phyloP scores from a whole-genome alignment of 2,888 invertebrate species.

The Nebria salina region DNA sequence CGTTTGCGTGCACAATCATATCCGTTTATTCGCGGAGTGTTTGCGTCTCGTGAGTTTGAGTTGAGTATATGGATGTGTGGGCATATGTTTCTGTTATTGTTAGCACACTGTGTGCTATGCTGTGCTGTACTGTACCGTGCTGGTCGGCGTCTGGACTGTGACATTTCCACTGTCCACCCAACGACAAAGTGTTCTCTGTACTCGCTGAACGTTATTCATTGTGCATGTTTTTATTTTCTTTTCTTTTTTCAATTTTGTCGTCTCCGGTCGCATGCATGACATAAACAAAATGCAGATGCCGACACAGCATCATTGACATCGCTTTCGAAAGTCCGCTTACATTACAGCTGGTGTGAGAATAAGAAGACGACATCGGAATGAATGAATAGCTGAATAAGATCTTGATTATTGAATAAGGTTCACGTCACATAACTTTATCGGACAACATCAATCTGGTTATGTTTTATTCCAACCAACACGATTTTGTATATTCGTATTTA shows the following conservation, averaged over 20 bases:
- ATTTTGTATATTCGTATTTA: too few species aligned
- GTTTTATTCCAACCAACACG: background rate
- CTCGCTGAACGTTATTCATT: slow-evolving; percentile 15
- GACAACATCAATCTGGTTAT: background rate
- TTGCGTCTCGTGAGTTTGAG: slow-evolving; percentile 7
- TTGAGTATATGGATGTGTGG: background rate
- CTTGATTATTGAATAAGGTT: background rate
- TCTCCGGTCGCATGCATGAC: slow-evolving; percentile 26
- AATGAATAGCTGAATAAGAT: background rate
- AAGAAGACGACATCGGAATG: background rate
- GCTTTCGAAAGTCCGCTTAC: background rate
- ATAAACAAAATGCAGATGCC: slow-evolving; percentile 20
- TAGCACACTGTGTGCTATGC: slow-evolving; percentile 8
- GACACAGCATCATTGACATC: slow-evolving; percentile 14
- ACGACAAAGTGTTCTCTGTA: slow-evolving; percentile 23
- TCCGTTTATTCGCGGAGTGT: slow-evolving; percentile 37
- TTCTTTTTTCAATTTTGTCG: slow-evolving; percentile 22
- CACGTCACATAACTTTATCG: background rate
- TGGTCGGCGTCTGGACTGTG: slow-evolving; percentile 35
- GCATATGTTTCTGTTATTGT: slow-evolving; percentile 20
- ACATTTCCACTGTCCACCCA: slow-evolving; percentile 26
- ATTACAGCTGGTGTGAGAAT: slow-evolving; percentile 1
- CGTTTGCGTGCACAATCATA: slow-evolving; percentile 18
- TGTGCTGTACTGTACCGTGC: too few species aligned
- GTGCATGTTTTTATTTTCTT: slow-evolving; percentile 11